Conservation (phyloP, 1,140 invertebrate genomes). For the Papilio dardanus region DNA sequence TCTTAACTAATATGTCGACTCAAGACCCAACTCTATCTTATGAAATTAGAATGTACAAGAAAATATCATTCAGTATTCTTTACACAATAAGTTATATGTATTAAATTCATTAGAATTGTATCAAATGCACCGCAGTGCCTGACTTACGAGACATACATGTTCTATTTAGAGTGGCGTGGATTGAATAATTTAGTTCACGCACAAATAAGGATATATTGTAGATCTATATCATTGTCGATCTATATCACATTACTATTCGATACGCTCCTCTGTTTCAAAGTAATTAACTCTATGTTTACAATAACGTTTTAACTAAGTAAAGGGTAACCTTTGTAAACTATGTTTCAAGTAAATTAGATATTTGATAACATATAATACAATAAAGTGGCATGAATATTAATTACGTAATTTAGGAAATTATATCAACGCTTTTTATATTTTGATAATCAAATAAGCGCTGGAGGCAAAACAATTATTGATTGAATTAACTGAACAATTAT, state of each 20-base stretch:
- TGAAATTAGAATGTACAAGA: not conserved
- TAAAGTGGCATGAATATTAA: not conserved
- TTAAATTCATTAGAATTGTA: conserved; percentile 4
- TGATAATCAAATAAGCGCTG: not conserved
- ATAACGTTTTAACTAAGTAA: conserved; percentile 24
- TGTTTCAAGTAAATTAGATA: not conserved
- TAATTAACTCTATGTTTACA: conserved; percentile 48
- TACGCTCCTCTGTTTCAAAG: conserved; percentile 50
- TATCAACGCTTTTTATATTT: not conserved
- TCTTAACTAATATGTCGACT: no score
- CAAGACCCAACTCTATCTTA: no score
- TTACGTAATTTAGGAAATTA: not conserved
- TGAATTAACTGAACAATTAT: not conserved
- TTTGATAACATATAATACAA: not conserved
- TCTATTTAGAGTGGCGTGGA: conserved; percentile 52
- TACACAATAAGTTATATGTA: conserved; percentile 11
- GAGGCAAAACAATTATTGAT: not conserved
- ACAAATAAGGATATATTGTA: conserved; percentile 53
- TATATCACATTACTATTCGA: conserved; percentile 64
- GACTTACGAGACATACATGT: conserved; percentile 42
- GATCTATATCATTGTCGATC: conserved; percentile 54
- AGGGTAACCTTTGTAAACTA: conserved; percentile 19
- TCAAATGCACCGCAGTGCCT: conserved; percentile 36
- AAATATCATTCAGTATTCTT: not conserved
- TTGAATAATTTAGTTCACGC: conserved; percentile 60